phyloP scores from a whole-genome alignment of 1,140 invertebrate species.

The Coelopa frigida region DNA sequence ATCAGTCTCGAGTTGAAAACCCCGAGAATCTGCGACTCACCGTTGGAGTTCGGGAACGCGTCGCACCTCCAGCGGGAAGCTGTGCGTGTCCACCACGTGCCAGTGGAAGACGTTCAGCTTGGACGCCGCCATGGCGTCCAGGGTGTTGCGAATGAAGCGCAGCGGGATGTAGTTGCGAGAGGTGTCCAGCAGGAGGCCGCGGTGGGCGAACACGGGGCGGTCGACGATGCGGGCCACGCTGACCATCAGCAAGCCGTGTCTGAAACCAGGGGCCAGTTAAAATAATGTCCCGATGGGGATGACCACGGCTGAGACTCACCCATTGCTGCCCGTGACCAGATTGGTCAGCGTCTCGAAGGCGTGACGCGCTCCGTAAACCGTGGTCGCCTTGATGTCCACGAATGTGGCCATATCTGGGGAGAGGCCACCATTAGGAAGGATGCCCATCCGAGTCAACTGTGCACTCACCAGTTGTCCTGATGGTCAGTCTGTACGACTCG shows the following conservation, averaged over 20 bases:
- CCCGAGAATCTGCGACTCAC: no score
- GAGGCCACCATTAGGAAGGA: constrained; percentile 42
- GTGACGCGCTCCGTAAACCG: constrained; percentile 68
- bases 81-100: constrained; percentile 79
- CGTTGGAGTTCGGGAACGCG: constrained; percentile 66
- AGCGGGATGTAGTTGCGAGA: constrained; percentile 68
- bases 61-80: constrained; percentile 70
- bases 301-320: constrained; percentile 9
- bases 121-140: constrained; percentile 73
- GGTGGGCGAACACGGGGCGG: constrained; percentile 59
- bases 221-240: constrained; percentile 53
- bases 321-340: constrained; percentile 48
- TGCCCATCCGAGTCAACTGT: background rate
- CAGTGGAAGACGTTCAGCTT: constrained; percentile 84
- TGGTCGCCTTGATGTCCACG: constrained; percentile 56
- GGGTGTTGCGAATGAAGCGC: constrained; percentile 55
- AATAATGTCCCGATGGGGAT: background rate
- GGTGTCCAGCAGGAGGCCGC: constrained; percentile 69
- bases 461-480: constrained; percentile 50
- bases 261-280: background rate
- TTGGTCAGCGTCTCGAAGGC: constrained; percentile 70
- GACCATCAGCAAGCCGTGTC: constrained; percentile 45
- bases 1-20: no score
- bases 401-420: constrained; percentile 24
- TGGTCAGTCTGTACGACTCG: constrained; percentile 56